Evolutionary conservation across 1,140 invertebrate genomes (phyloP), one percentile per base, ranked within the genome.

Genomic region (Drosophila sucinea): DNA sequence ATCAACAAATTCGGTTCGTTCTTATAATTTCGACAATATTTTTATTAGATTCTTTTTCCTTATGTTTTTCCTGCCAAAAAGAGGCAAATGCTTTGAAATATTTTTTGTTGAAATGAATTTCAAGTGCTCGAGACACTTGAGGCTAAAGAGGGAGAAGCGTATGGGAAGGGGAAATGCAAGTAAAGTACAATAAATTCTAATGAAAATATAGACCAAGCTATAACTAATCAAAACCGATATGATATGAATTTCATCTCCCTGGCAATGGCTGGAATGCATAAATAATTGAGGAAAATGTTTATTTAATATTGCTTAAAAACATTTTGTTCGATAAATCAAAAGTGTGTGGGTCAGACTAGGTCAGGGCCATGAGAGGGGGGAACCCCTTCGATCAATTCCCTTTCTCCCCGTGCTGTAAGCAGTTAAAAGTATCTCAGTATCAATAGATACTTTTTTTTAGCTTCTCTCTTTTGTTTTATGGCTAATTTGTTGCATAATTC

Each of bases 71-170:
- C 23, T 51, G 44, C 44, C 44, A 51, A 51, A 51, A 27, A 27
- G 44, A 51, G 23, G 44, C 44, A 51, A 51, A 58, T 58, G 56
- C 56, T 35, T 58, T 58, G 56, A 58, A 58, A 58, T 51, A 27
- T 27, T 51, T 58, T 23, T 58, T 58, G 56, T 58, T 58, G 56
- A 58, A 58, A 38, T 58, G 56, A 74, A 69, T 54, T 41, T 63
- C 2, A 47, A 71, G 67, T 51, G 44, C 44, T 51, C 27, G 44
- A 51, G 44, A 51, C 44, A 51, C 44, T 51, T 10, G 23, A 51
- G 8, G 7, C 6, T 25, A 47, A 6, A 7, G 23, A 51, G 44
- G n/a, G 23, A 8, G 17, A 27, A 3, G 44, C 7, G 3, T 1
- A 27, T 2, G 23, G 44, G 23, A 23, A 2, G 11, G n/a, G n/a